Evolutionary conservation across 2,797 vertebrate genomes (phyloP).

Genomic region (Allochrocebus solatus): DNA sequence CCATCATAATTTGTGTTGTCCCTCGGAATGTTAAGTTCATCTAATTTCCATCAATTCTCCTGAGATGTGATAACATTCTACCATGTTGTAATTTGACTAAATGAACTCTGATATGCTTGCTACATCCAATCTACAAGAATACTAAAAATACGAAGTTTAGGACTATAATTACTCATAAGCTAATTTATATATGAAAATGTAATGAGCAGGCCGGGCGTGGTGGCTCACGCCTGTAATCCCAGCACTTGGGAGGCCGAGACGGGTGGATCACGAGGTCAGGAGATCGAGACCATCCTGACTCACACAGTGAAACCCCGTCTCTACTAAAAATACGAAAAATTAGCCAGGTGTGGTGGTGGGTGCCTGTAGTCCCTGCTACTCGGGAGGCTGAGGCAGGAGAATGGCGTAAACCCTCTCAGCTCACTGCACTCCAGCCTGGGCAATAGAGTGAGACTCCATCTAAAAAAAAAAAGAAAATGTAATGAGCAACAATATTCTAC

Average conservation of each 20-base stretch:
- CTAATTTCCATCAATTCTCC: not conserved
- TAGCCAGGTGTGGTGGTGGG: too few species aligned
- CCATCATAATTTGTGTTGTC: not conserved
- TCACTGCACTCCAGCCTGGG: too few species aligned
- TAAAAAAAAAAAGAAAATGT: too few species aligned
- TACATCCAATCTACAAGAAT: not conserved
- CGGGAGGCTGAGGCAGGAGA: too few species aligned
- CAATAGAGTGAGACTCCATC: too few species aligned
- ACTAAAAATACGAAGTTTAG: not conserved
- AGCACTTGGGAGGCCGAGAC: too few species aligned
- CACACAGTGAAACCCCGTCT: too few species aligned
- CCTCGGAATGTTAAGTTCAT: not conserved
- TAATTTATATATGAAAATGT: not conserved
- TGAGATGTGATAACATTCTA: not conserved
- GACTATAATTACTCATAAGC: not conserved
- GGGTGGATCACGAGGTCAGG: fast-evolving
- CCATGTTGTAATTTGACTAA: not conserved
- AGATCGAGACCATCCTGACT: too few species aligned
- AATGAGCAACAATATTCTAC: not conserved
- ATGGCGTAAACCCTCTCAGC: too few species aligned
- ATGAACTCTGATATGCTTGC: not conserved
- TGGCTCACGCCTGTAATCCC: too few species aligned
- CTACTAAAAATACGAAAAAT: too few species aligned
- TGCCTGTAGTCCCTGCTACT: too few species aligned
- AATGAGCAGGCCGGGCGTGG: fast-evolving